A percentile compares a stretch with the other conserved stretches of the same genome.
These are phyloP conservation scores for Strigamia crassipes DNA, from an alignment of 2,888 invertebrate species.

Conservation along the genomic window DNA sequence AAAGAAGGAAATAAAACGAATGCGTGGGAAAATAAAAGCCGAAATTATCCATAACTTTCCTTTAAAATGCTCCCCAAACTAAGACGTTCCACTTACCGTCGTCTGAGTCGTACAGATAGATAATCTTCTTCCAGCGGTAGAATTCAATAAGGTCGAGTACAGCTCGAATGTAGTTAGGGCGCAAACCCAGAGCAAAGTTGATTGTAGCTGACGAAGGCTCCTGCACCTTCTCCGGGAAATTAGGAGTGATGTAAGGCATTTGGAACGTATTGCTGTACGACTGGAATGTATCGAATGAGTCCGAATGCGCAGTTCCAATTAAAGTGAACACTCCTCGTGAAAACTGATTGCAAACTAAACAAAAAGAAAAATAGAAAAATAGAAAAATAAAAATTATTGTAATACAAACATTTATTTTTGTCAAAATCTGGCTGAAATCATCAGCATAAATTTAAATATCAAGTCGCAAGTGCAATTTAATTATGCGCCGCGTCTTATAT, in stretches of 20 bases:
- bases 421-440: no score
- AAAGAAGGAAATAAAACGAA: not conserved
- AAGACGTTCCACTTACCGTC: conserved; percentile 77
- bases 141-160: conserved; percentile 91
- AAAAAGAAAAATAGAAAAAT: no score
- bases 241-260: conserved; percentile 91
- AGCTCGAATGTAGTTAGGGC: conserved; percentile 93
- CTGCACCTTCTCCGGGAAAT: conserved; percentile 90
- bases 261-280: conserved; percentile 94
- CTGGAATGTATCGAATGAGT: conserved; percentile 91
- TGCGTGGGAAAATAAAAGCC: no score
- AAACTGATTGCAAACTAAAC: conserved; percentile 86
- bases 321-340: conserved; percentile 85
- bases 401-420: not conserved
- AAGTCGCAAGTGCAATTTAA: not conserved
- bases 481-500: not conserved
- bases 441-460: not conserved
- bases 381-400: not conserved
- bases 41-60: no score
- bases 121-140: conserved; percentile 87
- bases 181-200: conserved; percentile 78
- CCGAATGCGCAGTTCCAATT: conserved; percentile 88
- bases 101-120: conserved; percentile 88
- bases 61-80: conserved; percentile 54
- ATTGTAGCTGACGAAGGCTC: conserved; percentile 70